A percentile compares a stretch with the other conserved stretches of the same genome.
Evolutionary conservation across 2,797 vertebrate species (phyloP).

Genomic region (Esox lucius): DNA sequence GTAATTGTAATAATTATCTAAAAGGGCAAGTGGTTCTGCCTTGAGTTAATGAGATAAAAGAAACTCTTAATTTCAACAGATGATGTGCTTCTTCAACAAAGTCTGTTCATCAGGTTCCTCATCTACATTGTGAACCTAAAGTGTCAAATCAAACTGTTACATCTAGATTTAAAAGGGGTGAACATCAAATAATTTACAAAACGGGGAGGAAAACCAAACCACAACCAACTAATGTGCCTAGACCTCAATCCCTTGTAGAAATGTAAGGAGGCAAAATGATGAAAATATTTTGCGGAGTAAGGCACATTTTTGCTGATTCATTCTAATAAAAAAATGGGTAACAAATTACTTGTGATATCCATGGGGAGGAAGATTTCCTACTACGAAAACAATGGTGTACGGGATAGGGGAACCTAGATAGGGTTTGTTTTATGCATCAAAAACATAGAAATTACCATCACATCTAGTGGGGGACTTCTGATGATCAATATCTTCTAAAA

Average conservation of each 20-base stretch:
- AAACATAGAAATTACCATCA: not conserved
- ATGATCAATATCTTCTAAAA: constrained; percentile 34
- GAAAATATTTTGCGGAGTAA: constrained; percentile 68
- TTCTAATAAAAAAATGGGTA: constrained; percentile 57
- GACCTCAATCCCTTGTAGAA: constrained; percentile 30
- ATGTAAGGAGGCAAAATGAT: constrained; percentile 25
- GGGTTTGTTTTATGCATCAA: not conserved
- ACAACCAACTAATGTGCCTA: constrained; percentile 81
- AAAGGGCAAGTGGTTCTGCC: not conserved
- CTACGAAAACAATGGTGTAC: constrained; percentile 65
- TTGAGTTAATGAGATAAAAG: not conserved
- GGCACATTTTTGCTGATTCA: constrained; percentile 85
- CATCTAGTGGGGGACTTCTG: not conserved
- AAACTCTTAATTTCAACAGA: not conserved
- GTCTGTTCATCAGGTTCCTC: not conserved
- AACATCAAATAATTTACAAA: not conserved
- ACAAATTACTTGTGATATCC: constrained; percentile 70
- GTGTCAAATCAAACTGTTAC: not conserved
- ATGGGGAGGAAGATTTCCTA: constrained; percentile 76
- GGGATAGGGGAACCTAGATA: not conserved
- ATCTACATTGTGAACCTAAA: not conserved
- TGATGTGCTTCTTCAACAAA: not conserved
- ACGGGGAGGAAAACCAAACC: constrained; percentile 34
- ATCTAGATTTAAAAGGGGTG: not conserved
- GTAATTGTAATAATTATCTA: not conserved